Evolutionary conservation across 2,888 invertebrate species (phyloP), one percentile per base, ranked within the genome.

Genomic region (Parapristionchus giblindavisi): DNA sequence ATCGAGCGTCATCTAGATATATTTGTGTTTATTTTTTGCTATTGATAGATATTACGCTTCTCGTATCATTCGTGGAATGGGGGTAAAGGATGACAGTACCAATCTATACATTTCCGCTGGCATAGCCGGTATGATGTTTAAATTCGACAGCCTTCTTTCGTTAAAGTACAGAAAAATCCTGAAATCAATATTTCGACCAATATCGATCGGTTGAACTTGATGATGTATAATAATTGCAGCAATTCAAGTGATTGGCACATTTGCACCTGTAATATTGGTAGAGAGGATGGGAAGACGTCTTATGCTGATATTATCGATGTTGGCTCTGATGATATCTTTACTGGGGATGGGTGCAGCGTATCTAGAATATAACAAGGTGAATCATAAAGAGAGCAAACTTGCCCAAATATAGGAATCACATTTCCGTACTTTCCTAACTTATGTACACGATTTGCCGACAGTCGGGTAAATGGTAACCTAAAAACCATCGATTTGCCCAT

Each of bases 21-120:
- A n/a, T 68, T 6, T 32, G 4, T 14, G 24, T 48, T 56, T 40
- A 11, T 34, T 56, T 32, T 34, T 27, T 11, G 32, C 3, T 51
- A 6, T 32, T 34, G 36, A 6, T 58, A 90, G 90, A 89, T 91
- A 91, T 84, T 91, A 91, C 85, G 90, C 90, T 80, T 91, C 90
- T 6, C 89, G 89, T 75, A 91, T 91, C 75, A 90, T 90, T 32
- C 85, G 89, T 75, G 89, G 89, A 88, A 87, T 89, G 1, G 90
- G 90, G 21, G 82, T 90, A 0, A 81, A 86, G 24, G 88, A 89
- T 74, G 85, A 88, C 61, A 85, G 86, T 43, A 83, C 81, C 52
- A 90, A 90, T 21, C 90, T 91, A 75, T 91, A 91, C 91, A 81
- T 91, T 68, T 80, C 83, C 8, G 82, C 79, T 27, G 85, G 81